Conservation (phyloP, 2,113 vertebrate species). For the Chaetodon auriga region DNA sequence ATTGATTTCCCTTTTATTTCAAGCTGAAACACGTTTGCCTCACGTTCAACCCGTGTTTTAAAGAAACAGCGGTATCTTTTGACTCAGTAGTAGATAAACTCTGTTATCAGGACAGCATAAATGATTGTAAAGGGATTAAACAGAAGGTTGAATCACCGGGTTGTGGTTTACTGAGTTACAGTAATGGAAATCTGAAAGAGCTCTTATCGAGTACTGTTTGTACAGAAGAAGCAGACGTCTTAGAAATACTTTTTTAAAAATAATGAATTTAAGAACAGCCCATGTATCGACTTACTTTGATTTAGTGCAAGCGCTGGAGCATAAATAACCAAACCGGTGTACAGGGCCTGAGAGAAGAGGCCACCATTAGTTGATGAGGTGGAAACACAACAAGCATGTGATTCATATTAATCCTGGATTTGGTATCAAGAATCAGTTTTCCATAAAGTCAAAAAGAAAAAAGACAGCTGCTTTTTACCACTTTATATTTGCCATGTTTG, state of each 20-base stretch:
- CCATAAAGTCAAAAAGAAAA: constrained; percentile 51
- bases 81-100: not conserved
- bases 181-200: not conserved
- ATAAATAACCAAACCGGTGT: constrained; percentile 88
- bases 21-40: not conserved
- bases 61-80: not conserved
- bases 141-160: not conserved
- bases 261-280: not conserved
- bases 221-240: not conserved
- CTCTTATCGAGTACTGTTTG: not conserved
- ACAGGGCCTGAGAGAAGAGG: constrained; percentile 77
- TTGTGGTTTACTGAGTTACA: not conserved
- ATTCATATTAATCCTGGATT: constrained; percentile 53
- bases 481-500: not conserved
- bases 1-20: not conserved
- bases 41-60: not conserved
- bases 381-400: constrained; percentile 35
- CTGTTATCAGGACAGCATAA: not conserved
- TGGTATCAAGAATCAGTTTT: constrained; percentile 27
- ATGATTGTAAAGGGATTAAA: not conserved
- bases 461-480: constrained; percentile 49
- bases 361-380: constrained; percentile 78
- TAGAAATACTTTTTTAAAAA: too few species aligned
- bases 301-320: constrained; percentile 88
- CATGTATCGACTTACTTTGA: constrained; percentile 80